Percentiles rank a stretch among this genome's conserved stretches.
Conservation (phyloP, 2,888 invertebrate genomes). For the Salpingus planirostris region DNA sequence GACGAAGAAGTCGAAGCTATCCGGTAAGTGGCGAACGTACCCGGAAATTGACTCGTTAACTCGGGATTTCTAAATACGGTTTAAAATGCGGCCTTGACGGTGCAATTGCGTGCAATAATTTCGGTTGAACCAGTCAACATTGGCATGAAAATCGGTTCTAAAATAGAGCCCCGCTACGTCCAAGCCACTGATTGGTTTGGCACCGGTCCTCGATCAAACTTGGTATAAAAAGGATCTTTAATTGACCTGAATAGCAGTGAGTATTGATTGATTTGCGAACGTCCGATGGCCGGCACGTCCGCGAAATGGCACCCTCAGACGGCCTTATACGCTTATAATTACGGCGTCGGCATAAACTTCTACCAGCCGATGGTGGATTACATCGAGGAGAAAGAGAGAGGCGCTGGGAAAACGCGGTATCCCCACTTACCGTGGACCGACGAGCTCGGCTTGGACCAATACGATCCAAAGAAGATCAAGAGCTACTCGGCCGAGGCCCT, state of each 20-base stretch:
- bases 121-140: no score
- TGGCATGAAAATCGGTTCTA: no score
- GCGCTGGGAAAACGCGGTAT: conserved; percentile 29
- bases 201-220: conserved; percentile 16
- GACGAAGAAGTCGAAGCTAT: conserved; percentile 97
- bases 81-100: conserved; percentile 8
- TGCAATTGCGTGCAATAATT: conserved; percentile 4
- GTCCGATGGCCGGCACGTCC: no score
- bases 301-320: no score
- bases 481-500: conserved; percentile 62
- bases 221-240: conserved; percentile 24
- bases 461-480: conserved; percentile 53
- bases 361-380: conserved; percentile 85
- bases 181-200: conserved; percentile 25
- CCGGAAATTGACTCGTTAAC: background rate
- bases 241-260: conserved; percentile 18
- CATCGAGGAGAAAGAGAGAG: conserved; percentile 58
- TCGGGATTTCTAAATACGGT: background rate
- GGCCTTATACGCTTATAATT: conserved; percentile 74
- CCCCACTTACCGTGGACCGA: conserved; percentile 69
- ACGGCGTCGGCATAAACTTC: conserved; percentile 74
- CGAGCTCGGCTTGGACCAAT: conserved; percentile 59
- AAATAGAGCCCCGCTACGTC: no score
- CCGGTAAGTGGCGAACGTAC: conserved; percentile 65
- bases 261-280: conserved; percentile 10